Base-by-base conservation (phyloP, 1,140 invertebrate species). In the Calycopis cecrops region DNA sequence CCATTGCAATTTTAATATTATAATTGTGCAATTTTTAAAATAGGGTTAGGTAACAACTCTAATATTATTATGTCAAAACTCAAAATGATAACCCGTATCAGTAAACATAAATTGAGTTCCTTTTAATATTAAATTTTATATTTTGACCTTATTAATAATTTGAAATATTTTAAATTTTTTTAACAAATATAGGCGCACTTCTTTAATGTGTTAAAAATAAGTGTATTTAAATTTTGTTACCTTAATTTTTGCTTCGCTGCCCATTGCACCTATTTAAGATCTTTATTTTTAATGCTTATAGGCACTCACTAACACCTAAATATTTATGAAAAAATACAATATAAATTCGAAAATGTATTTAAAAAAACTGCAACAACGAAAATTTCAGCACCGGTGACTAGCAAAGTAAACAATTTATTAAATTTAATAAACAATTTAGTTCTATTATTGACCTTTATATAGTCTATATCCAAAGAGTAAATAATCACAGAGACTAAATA, bases 21-120 rank as follows among this genome's bases (percentile, higher is more conserved):
- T 21, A 16, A 16, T 35, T 34, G 52, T 33, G 12, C 28, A 16
- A 10, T 16, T 28, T 8, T 12, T 10, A 10, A 21, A 60, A 55
- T 44, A 16, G 77, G 70, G 68, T 83, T 79, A 83, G 74, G 67
- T 80, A 80, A 83, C 58, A 69, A 40, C 1, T 7, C 3, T 40
- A n/a, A n/a, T 28, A 28, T 3, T 37, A 9, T 37, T 28, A 3
- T 44, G 40, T 44, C 40, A 44, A 44, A 44, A 9, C 16, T 44
- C 40, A 44, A 44, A 44, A 9, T 44, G 40, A 44, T 44, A 44
- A 44, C 14, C 42, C n/a, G 28, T 72, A 75, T 75, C 67, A 75
- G 62, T 71, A 75, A 74, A 76, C 63, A 72, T 68, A 55, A 42
- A 50, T 69, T 71, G 38, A 67, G 48, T 40, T 59, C 69, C 72